Conservation (phyloP, 2,888 invertebrate species). For the Scelioninae gen. 1 region DNA sequence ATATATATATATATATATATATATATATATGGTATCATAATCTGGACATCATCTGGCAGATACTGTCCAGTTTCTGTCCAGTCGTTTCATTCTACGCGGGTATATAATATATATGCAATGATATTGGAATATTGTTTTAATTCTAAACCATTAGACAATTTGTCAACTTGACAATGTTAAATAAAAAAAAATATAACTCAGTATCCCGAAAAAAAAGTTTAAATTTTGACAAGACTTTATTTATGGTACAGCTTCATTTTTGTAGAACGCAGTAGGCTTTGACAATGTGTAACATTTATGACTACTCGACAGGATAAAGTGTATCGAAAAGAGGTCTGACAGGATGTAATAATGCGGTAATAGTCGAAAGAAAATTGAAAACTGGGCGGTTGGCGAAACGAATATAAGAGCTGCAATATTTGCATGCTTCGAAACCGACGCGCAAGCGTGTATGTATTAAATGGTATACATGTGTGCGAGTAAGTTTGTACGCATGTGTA, state of each 20-base stretch:
- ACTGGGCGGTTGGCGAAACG: conserved; percentile 25
- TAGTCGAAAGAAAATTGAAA: conserved; percentile 55
- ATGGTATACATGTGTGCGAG: too few relatives aligned
- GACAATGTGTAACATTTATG: conserved; percentile 42
- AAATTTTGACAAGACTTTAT: conserved; percentile 1
- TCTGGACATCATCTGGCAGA: too few relatives aligned
- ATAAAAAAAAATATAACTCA: too few relatives aligned
- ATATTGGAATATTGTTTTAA: too few relatives aligned
- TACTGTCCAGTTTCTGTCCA: too few relatives aligned
- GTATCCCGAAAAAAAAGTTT: not conserved
- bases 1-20: too few relatives aligned
- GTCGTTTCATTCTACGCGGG: too few relatives aligned
- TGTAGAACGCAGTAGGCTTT: not conserved
- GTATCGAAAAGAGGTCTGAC: conserved; percentile 32
- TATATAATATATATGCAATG: too few relatives aligned
- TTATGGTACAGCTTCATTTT: conserved; percentile 33
- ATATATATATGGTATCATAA: too few relatives aligned
- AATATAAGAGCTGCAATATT: conserved; percentile 42
- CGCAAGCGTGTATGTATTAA: not conserved
- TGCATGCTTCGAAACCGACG: conserved; percentile 17
- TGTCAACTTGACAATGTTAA: too few relatives aligned
- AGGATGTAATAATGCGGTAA: conserved; percentile 56
- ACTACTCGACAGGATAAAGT: conserved; percentile 10
- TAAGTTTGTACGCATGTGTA: too few relatives aligned
- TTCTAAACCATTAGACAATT: too few relatives aligned